A percentile compares a stretch with the other conserved stretches of the same genome.
Conservation (phyloP, 2,888 invertebrate genomes). For the Meandrusa payeni region DNA sequence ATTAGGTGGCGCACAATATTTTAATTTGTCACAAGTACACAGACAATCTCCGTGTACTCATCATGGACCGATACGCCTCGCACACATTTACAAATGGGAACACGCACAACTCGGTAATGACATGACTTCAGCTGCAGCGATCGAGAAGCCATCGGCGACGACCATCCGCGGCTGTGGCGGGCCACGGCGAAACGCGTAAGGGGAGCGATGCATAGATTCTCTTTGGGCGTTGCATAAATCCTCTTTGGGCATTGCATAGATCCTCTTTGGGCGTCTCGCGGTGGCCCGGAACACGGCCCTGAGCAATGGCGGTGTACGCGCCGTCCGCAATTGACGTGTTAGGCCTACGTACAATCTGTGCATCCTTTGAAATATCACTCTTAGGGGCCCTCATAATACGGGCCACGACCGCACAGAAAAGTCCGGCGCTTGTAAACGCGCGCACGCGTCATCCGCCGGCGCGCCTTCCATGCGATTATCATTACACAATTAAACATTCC, state of each 20-base stretch:
- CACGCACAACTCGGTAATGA: not conserved
- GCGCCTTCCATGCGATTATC: constrained; percentile 37
- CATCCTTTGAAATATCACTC: constrained; percentile 25
- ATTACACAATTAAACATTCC: not conserved
- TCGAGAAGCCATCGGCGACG: constrained; percentile 10
- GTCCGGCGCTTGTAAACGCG: constrained; percentile 45
- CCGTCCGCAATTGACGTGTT: constrained; percentile 77
- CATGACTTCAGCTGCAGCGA: constrained; percentile 7
- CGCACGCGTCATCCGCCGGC: constrained; percentile 67
- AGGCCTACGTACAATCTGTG: constrained; percentile 64
- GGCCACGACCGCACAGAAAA: constrained; percentile 36
- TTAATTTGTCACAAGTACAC: too few species aligned
- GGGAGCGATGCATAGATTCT: not conserved
- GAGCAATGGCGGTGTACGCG: constrained; percentile 74
- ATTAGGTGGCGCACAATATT: too few species aligned
- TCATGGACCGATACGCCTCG: too few species aligned
- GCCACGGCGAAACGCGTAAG: constrained; percentile 12
- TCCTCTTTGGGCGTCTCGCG: constrained; percentile 18
- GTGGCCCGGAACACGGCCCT: constrained; percentile 58
- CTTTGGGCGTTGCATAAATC: constrained; percentile 1
- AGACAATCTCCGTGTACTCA: too few species aligned
- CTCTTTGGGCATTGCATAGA: not conserved
- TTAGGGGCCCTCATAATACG: constrained; percentile 24
- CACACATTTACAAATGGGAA: not conserved
- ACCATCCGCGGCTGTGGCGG: constrained; percentile 10